These are phyloP conservation scores for Astatoreochromis straeleni DNA, from an alignment of 2,113 vertebrate genomes.

Conservation along the genomic window DNA sequence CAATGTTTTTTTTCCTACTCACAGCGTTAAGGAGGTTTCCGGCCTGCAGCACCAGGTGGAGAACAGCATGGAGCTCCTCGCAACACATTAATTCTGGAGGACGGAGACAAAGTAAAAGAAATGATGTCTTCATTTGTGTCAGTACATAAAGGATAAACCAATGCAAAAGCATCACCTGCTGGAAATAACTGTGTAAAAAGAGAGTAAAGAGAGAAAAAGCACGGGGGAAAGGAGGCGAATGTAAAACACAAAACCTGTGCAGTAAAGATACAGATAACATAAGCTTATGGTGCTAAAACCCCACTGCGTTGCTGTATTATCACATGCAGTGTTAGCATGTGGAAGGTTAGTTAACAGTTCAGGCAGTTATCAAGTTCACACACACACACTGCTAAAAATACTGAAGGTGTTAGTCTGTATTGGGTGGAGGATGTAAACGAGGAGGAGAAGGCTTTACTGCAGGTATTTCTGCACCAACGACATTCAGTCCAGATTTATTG, in stretches of 20 bases:
- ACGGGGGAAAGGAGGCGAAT: background rate
- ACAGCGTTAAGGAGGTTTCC: constrained; percentile 96
- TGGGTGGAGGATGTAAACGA: background rate
- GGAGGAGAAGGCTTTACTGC: background rate
- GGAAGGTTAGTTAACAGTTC: background rate
- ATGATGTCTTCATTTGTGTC: background rate
- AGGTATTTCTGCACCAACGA: background rate
- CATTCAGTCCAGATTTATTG: background rate
- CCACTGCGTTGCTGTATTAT: background rate
- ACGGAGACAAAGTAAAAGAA: background rate
- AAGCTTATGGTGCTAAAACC: background rate
- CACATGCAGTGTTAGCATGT: background rate
- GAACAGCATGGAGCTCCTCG: constrained; percentile 86
- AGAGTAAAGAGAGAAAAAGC: background rate
- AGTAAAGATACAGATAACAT: background rate
- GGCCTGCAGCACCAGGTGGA: constrained; percentile 94
- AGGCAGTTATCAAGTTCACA: background rate
- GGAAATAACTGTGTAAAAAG: background rate
- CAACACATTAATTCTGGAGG: constrained; percentile 84
- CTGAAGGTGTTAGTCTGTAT: background rate
- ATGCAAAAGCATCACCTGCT: background rate
- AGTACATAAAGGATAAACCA: background rate
- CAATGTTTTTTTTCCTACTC: constrained; percentile 51
- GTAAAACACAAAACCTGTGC: background rate
- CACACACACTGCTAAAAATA: constrained; percentile 38